phyloP scores from a whole-genome alignment of 2,113 vertebrate species.

The Falcunculus frontatus region DNA sequence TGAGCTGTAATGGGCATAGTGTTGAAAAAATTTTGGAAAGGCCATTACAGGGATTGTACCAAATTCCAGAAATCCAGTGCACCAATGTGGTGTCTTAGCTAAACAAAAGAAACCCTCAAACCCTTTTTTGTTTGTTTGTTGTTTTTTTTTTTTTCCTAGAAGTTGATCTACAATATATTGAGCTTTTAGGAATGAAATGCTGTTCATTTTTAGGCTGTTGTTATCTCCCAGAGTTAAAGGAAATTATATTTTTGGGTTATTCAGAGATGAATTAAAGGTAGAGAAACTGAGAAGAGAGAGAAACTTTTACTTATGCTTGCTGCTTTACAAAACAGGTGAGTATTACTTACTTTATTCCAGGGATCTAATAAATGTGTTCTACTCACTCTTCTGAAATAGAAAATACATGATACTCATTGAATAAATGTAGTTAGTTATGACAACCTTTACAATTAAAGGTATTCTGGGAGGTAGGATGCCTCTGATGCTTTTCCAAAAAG shows the following conservation, averaged over 20 bases:
- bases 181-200: background rate
- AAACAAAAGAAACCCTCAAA: background rate
- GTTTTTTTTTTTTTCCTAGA: background rate
- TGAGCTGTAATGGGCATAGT: background rate
- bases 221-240: background rate
- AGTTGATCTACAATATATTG: background rate
- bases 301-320: background rate
- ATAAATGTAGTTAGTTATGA: background rate
- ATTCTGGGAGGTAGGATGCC: background rate
- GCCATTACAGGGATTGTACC: background rate
- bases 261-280: background rate
- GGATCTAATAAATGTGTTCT: background rate
- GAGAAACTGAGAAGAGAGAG: background rate
- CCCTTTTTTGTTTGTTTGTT: background rate
- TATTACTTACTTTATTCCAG: background rate
- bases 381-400: background rate
- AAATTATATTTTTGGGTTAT: background rate
- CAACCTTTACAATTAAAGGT: background rate
- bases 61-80: background rate
- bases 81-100: background rate
- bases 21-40: background rate
- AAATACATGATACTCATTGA: accelerated
- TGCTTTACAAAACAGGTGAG: background rate
- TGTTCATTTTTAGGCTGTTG: background rate
- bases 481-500: background rate